Conservation (phyloP, 2,797 vertebrate species). For the Hemitrygon akajei region DNA sequence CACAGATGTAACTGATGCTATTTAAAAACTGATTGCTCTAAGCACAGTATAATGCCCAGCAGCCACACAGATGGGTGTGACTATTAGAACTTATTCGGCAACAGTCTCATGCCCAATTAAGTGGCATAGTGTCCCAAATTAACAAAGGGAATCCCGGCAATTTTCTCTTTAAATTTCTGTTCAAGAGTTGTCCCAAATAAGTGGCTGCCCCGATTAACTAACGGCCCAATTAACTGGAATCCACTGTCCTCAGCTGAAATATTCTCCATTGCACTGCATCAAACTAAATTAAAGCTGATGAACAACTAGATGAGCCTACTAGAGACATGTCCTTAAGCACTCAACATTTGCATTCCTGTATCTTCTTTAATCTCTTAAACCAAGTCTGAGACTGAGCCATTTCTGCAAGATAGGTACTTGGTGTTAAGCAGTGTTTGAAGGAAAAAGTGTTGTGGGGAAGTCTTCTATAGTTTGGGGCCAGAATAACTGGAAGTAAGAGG, state of each 20-base stretch:
- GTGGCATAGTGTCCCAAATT: no score
- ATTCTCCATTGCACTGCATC: neutral
- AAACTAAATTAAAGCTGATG: neutral
- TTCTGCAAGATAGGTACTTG: neutral
- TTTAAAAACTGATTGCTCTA: no score
- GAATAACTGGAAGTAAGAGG: neutral
- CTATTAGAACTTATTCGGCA: no score
- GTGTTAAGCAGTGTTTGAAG: neutral
- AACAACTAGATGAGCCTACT: neutral
- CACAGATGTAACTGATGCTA: no score
- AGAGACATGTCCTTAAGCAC: neutral
- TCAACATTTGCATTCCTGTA: neutral
- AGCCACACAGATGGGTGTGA: no score
- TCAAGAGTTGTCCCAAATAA: no score
- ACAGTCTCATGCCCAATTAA: no score
- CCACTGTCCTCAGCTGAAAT: neutral
- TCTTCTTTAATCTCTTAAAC: neutral
- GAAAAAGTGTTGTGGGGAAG: neutral
- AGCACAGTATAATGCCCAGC: no score
- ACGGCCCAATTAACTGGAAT: no score
- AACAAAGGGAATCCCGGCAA: no score
- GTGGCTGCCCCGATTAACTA: no score
- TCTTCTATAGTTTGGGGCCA: neutral
- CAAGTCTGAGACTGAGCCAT: neutral
- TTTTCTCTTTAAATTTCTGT: no score